These are phyloP conservation scores for Peromyscus eremicus DNA, from an alignment of 2,797 vertebrate genomes.

Conservation along the genomic window DNA sequence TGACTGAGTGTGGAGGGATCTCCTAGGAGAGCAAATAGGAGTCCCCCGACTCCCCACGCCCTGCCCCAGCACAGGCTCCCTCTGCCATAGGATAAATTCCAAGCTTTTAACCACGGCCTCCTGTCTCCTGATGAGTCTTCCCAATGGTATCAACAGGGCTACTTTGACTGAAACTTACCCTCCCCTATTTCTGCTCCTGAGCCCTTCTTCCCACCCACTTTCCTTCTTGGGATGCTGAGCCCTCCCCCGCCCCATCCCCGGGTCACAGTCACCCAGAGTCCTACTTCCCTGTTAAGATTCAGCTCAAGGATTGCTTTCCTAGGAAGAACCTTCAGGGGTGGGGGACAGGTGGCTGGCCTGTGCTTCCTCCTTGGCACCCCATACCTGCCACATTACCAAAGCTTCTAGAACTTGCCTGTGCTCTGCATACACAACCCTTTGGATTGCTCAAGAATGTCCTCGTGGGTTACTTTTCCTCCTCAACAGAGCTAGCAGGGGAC, in stretches of 20 bases:
- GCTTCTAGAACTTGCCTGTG: slow-evolving; percentile 43
- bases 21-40: not conserved
- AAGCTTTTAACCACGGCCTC: not conserved
- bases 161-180: not conserved
- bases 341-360: too few relatives aligned
- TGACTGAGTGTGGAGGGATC: not conserved
- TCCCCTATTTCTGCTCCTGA: not conserved
- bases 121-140: not conserved
- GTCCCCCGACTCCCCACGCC: too few relatives aligned
- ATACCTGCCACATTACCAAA: not conserved
- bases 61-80: not conserved
- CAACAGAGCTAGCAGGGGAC: not conserved
- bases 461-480: slow-evolving; percentile 21
- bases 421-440: not conserved
- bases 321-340: not conserved
- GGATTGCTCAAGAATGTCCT: not conserved
- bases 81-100: slow-evolving; percentile 33
- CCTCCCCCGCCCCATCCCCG: too few relatives aligned
- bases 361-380: not conserved
- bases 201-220: not conserved
- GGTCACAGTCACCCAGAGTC: slow-evolving; percentile 31
- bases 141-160: not conserved
- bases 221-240: not conserved
- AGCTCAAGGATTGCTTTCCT: not conserved
- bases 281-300: not conserved